Percentiles rank a stretch among this genome's conserved stretches.
phyloP scores from a whole-genome alignment of 2,888 invertebrate species.

The Phaonia tiefii region DNA sequence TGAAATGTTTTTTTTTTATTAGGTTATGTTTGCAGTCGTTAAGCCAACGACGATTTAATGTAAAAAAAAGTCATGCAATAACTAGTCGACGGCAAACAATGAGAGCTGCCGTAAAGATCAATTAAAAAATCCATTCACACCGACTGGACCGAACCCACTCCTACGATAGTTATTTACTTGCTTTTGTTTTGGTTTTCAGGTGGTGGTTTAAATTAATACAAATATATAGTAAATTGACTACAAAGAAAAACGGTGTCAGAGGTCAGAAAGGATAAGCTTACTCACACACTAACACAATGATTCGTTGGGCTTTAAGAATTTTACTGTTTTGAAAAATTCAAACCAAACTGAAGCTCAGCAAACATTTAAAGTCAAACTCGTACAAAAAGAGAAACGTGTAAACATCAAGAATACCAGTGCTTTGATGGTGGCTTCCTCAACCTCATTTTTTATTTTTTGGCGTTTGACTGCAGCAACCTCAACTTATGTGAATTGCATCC shows the following conservation, averaged over 20 bases:
- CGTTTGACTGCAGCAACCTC: neutral
- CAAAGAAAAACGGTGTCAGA: conserved; percentile 42
- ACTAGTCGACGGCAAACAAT: conserved; percentile 9
- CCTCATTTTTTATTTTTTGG: no score
- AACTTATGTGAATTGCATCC: neutral
- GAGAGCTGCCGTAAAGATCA: conserved; percentile 12
- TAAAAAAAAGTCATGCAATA: conserved; percentile 51
- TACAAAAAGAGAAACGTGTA: conserved; percentile 13
- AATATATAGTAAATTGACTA: no score
- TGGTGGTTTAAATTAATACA: conserved; percentile 30
- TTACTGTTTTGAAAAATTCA: neutral
- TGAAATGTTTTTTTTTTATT: neutral
- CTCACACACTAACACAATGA: no score
- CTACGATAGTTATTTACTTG: neutral
- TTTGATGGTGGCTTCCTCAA: no score
- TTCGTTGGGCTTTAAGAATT: neutral
- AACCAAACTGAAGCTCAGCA: conserved; percentile 10
- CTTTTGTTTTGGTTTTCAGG: conserved; percentile 4
- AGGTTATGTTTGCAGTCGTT: conserved; percentile 57
- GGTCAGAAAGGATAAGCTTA: conserved; percentile 33
- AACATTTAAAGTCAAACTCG: conserved; percentile 16
- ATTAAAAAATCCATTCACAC: conserved; percentile 5
- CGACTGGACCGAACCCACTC: neutral
- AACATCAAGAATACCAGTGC: neutral
- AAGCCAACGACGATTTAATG: conserved; percentile 63